These are phyloP conservation scores for Heptranchias perlo DNA, from an alignment of 2,113 vertebrate genomes.

Conservation along the genomic window DNA sequence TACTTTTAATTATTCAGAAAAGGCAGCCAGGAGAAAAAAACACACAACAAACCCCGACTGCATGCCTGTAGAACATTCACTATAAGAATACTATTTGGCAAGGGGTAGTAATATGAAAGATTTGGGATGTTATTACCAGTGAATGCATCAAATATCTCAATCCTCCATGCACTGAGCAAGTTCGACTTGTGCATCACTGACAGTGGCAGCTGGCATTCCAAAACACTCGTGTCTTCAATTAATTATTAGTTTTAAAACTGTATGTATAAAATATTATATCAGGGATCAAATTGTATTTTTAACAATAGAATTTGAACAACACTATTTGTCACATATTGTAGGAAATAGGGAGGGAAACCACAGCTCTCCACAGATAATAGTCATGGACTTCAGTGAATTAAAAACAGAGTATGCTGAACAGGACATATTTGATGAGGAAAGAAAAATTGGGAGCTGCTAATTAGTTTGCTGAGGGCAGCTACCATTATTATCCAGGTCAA, in stretches of 20 bases:
- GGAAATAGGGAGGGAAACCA: neutral
- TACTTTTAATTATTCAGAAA: constrained; percentile 3
- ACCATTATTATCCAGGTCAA: constrained; percentile 6
- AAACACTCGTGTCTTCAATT: neutral
- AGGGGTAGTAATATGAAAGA: neutral
- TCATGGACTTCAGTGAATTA: neutral
- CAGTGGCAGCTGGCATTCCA: neutral
- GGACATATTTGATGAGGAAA: neutral
- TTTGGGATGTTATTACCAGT: neutral
- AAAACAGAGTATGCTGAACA: neutral
- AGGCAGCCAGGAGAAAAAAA: neutral
- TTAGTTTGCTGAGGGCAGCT: neutral
- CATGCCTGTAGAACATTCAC: neutral
- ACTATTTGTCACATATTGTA: neutral
- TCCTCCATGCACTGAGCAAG: neutral
- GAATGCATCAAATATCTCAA: neutral
- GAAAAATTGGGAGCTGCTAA: constrained; percentile 16
- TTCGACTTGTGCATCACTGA: neutral
- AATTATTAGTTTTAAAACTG: neutral
- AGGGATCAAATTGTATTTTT: neutral
- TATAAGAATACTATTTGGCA: neutral
- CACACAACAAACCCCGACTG: neutral
- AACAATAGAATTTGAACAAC: neutral
- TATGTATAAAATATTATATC: neutral
- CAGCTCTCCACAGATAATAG: neutral